Conservation (phyloP, 2,797 vertebrate species). For the Chaetophractus vellerosus region DNA sequence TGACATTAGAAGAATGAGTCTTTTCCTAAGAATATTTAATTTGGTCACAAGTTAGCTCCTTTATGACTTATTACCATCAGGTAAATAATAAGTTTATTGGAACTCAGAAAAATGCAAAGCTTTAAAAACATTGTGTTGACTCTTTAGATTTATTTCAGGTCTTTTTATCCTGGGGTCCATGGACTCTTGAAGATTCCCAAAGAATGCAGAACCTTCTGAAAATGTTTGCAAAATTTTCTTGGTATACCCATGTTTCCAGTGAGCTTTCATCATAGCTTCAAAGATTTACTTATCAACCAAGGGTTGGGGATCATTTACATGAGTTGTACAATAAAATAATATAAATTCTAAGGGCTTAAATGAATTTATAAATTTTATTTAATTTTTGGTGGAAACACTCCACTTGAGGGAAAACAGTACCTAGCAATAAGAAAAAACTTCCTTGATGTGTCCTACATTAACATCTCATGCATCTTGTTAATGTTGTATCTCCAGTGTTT, state of each 20-base stretch:
- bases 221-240: background rate
- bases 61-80: constrained; percentile 84
- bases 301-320: background rate
- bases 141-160: background rate
- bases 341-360: background rate
- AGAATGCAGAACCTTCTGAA: background rate
- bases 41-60: background rate
- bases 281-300: accelerated
- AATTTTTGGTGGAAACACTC: background rate
- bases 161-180: background rate
- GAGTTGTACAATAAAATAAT: background rate
- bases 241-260: accelerated
- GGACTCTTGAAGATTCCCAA: background rate
- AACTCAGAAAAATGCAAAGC: background rate
- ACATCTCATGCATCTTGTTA: too few species aligned
- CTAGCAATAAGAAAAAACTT: background rate
- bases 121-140: background rate
- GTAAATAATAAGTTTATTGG: constrained; percentile 74
- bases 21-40: background rate
- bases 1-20: too few species aligned
- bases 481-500: accelerated
- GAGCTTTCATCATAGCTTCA: accelerated
- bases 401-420: background rate
- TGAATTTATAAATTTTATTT: background rate
- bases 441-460: background rate